Base-by-base conservation (phyloP, 1,140 invertebrate species). In the Sinella curviseta region DNA sequence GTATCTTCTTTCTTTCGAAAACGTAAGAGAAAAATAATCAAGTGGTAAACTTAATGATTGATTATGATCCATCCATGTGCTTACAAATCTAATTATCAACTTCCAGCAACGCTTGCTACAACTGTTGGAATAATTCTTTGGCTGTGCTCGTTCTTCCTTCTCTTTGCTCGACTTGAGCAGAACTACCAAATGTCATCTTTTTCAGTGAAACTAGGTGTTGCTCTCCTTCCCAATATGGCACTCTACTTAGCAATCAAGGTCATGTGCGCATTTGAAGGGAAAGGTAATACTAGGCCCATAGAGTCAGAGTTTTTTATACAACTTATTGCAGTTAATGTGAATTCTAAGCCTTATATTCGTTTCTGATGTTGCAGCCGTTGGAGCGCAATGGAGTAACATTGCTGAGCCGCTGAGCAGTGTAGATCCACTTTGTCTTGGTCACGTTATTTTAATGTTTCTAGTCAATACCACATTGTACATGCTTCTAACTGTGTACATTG, bases 401-500 rank as follows among this genome's bases (percentile, higher is more conserved):
- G 84, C 74, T 1, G 79, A 82, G 16, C 86, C 86, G 31, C 83
- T 89, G 0, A 86, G 89, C 17, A 86, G 87, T 24, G 87, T 88
- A 77, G 89, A 90, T 84, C 83, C 86, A 33, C 88, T 90, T 79
- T 88, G 83, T 77, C 84, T 91, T 83, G 80, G 83, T 12, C 81
- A 86, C 60, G 80, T 87, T 4, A 85, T 88, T 67, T 79, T 85
- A n/a, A 87, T 88, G 83, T 80, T 89, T 30, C 78, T 86, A 36
- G 35, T 87, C 24, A 86, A 88, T 79, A 84, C 85, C 0, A 33
- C 86, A 17, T 65, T 89, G 24, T 88, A 87, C 82, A 77, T 85
- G 4, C 33, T 87, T 34, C 55, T 89, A 0, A 86, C 88, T 0
- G 86, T 87, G 84, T 94, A 94, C 84, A 87, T 94, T 4, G 93